These are phyloP conservation scores for Hylia prasina DNA, from an alignment of 2,113 vertebrate species.

Conservation along the genomic window DNA sequence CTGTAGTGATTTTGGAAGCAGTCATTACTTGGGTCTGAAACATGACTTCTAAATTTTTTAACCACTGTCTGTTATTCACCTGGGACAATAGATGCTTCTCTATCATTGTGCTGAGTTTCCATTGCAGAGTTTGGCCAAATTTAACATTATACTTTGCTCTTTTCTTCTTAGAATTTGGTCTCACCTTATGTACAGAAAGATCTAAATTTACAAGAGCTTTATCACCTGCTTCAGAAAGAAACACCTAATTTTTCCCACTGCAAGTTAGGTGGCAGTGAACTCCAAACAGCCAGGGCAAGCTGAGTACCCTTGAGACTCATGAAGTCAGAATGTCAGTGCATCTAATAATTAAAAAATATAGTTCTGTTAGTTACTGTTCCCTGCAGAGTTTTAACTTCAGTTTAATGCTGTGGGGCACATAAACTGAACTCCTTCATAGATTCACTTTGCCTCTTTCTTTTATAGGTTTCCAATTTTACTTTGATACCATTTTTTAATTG, in stretches of 20 bases:
- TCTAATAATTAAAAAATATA: conserved; percentile 11
- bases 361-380: neutral
- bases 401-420: neutral
- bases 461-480: neutral
- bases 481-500: neutral
- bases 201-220: conserved; percentile 22
- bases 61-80: neutral
- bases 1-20: neutral
- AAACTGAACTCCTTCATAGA: neutral
- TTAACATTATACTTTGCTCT: neutral
- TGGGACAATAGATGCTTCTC: neutral
- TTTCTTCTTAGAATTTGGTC: neutral
- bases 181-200: neutral
- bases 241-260: neutral
- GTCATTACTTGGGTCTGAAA: neutral
- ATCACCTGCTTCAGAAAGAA: neutral
- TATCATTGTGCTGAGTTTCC: neutral
- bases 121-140: neutral
- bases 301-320: neutral
- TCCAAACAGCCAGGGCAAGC: neutral
- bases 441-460: neutral
- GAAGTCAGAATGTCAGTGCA: neutral
- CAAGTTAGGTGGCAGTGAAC: neutral
- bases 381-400: neutral
- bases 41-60: neutral